Evolutionary conservation across 2,888 invertebrate genomes (phyloP).

Genomic region (Agrotis segetum): DNA sequence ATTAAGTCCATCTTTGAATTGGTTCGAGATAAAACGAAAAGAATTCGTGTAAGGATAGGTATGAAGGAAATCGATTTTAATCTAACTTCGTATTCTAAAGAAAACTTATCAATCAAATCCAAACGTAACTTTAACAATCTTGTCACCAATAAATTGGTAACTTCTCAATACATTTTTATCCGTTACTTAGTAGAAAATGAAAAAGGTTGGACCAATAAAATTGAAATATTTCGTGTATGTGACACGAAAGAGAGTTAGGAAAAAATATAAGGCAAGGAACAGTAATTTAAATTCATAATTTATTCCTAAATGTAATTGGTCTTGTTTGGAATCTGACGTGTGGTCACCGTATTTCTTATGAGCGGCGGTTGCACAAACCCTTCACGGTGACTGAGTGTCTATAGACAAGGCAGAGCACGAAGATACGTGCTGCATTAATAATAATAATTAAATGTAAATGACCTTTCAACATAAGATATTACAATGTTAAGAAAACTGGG

Average conservation of each 20-base stretch:
- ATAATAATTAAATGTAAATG: slow-evolving; percentile 9
- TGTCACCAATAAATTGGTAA: background rate
- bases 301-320: too few species aligned
- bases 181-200: background rate
- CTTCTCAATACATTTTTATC: background rate
- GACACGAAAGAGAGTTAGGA: background rate
- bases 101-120: background rate
- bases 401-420: slow-evolving; percentile 19
- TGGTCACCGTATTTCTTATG: slow-evolving; percentile 48
- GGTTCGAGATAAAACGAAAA: too few species aligned
- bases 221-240: background rate
- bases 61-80: too few species aligned
- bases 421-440: slow-evolving; percentile 11
- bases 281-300: too few species aligned
- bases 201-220: background rate
- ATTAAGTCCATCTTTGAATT: background rate
- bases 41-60: too few species aligned
- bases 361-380: slow-evolving; percentile 54
- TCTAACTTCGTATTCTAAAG: too few species aligned
- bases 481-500: background rate
- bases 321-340: background rate
- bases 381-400: slow-evolving; percentile 53
- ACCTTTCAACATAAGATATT: background rate
- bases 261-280: background rate
- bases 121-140: background rate